Evolutionary conservation across 2,888 invertebrate genomes (phyloP).

Genomic region (Carterocephalus palaemon): DNA sequence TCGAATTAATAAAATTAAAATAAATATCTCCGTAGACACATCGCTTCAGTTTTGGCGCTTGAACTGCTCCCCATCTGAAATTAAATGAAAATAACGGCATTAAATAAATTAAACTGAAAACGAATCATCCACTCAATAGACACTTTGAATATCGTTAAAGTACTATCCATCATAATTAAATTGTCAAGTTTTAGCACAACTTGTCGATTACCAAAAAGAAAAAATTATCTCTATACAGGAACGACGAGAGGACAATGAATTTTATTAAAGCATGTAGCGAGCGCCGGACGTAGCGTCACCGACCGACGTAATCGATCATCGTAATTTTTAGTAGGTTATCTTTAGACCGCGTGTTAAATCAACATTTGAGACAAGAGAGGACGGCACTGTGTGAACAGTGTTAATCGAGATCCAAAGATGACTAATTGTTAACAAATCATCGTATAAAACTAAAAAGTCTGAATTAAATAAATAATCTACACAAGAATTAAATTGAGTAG

Average conservation of each 20-base stretch:
- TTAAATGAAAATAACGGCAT: conserved; percentile 24
- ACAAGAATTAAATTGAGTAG: conserved; percentile 42
- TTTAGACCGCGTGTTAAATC: conserved; percentile 46
- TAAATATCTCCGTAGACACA: conserved; percentile 3
- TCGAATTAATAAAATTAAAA: conserved; percentile 1
- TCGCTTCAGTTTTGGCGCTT: neutral
- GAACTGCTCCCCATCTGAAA: conserved; percentile 35
- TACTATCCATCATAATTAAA: conserved; percentile 56
- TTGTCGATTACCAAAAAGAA: conserved; percentile 51
- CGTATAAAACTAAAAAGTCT: conserved; percentile 37
- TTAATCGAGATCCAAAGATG: conserved; percentile 42
- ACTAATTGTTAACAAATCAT: conserved; percentile 42
- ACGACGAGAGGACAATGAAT: conserved; percentile 47
- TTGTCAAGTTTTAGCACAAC: conserved; percentile 47
- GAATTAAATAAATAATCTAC: conserved; percentile 42
- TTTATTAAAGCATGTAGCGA: conserved; percentile 51
- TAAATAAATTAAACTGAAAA: conserved; percentile 25
- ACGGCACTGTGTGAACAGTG: conserved; percentile 51
- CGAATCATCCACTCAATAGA: conserved; percentile 23
- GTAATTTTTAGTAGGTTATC: conserved; percentile 51
- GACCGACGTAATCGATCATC: conserved; percentile 64
- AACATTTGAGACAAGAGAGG: conserved; percentile 60
- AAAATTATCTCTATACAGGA: conserved; percentile 38
- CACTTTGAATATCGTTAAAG: conserved; percentile 36
- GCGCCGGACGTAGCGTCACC: conserved; percentile 44